Base-by-base conservation (phyloP, 2,113 vertebrate genomes). In the Menura novaehollandiae region DNA sequence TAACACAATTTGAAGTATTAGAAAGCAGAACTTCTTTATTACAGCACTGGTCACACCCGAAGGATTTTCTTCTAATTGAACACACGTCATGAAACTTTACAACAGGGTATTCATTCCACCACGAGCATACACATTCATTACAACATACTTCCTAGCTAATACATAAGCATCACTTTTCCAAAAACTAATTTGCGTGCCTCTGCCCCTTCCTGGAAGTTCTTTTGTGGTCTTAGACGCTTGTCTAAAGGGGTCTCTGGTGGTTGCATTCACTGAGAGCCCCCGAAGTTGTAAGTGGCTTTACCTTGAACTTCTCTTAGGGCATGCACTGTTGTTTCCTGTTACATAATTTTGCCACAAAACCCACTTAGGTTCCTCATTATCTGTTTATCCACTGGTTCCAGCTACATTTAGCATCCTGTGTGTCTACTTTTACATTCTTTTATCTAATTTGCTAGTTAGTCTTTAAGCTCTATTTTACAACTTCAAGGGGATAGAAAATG, bases 1-100 rank as follows among this genome's bases (percentile, higher is more conserved):
- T 55, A 55, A 19, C 2, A 47, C 3, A 74, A 28, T 28, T 23
- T 47, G 41, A 55, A 24, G 5, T 28, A 47, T 33, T 55, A 39
- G n/a, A 39, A 64, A 64, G 9, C 28, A 74, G 9, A 4, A 13
- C 27, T 47, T 64, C 22, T 47, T 47, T 74, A 55, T 39, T 39
- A 33, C 15, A 28, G 6, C 0, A 0, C 14, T 55, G n/a, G 22
- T 39, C 28, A 55, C 1, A 28, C 39, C 28, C 55, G 18, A 28
- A 55, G 41, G 23, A 10, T 33, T 73, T 63, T 55, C 2, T 15
- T 28, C 9, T 18, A 37, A 22, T 46, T 28, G 33, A 17, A 64
- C 22, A 14, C 32, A 10, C 33, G 14, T 32, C 15, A 39, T 47
- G 22, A 55, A 85, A 47, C 2, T 23, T 39, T 28, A 19, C 11